Evolutionary conservation across 37 sponge, comb jelly and placozoan genomes (phyloP).

Genomic region (Cladorhizidae sp.): DNA sequence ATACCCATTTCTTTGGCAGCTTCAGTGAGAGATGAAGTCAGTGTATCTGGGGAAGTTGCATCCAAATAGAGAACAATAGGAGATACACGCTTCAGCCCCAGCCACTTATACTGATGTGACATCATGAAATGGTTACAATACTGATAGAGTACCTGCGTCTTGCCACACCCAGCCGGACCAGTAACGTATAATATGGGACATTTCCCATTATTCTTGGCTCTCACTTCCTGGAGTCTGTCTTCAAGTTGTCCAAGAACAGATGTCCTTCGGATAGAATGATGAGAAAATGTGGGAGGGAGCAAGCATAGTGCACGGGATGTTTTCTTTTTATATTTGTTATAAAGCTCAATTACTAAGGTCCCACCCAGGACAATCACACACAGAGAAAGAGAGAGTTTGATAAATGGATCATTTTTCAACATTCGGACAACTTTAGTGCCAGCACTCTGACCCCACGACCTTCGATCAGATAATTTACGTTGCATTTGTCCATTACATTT

Average conservation of each 20-base stretch:
- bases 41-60: not conserved
- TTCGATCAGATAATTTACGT: too few relatives aligned
- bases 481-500: too few relatives aligned
- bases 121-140: constrained; percentile 26
- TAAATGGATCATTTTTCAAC: constrained; percentile 58
- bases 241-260: not conserved
- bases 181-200: constrained; percentile 5
- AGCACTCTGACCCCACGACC: too few relatives aligned
- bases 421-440: not conserved
- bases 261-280: not conserved
- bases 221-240: not conserved
- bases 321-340: constrained; percentile 34
- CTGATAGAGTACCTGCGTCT: constrained; percentile 69
- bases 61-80: constrained; percentile 49
- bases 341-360: constrained; percentile 44
- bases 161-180: constrained; percentile 72
- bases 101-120: not conserved
- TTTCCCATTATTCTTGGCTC: not conserved
- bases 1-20: constrained; percentile 35
- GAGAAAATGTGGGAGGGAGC: constrained; percentile 24
- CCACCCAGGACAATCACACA: constrained; percentile 60
- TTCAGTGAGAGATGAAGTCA: constrained; percentile 29
- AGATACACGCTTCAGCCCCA: not conserved
- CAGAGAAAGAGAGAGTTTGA: constrained; percentile 62
- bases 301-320: not conserved